Evolutionary conservation across 2,113 vertebrate genomes (phyloP).

Genomic region (Sylvilagus bachmani): DNA sequence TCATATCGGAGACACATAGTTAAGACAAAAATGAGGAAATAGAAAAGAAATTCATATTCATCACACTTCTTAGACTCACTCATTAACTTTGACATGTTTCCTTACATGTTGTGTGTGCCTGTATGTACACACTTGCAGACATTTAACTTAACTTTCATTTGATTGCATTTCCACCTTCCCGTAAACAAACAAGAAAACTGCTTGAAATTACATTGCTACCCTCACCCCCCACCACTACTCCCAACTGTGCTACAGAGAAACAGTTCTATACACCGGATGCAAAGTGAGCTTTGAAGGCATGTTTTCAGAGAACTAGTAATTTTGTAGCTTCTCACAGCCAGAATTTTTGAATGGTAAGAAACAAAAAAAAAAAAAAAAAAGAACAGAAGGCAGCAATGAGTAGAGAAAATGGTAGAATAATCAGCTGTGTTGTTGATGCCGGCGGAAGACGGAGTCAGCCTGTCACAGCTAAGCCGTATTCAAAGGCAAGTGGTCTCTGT

Average conservation of each 20-base stretch:
- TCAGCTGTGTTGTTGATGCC: slow-evolving; percentile 75
- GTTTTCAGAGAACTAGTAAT: slow-evolving; percentile 87
- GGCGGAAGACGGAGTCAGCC: not conserved
- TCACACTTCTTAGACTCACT: not conserved
- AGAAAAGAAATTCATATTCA: not conserved
- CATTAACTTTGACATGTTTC: not conserved
- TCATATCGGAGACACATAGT: not conserved
- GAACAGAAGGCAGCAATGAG: slow-evolving; percentile 82
- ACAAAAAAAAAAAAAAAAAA: slow-evolving; percentile 85
- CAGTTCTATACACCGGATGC: slow-evolving; percentile 82
- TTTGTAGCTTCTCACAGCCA: slow-evolving; percentile 85
- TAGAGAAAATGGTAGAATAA: slow-evolving; percentile 73
- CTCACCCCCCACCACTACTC: slow-evolving; percentile 21
- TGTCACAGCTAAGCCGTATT: slow-evolving; percentile 66
- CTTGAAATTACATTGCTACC: slow-evolving; percentile 67
- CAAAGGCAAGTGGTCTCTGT: slow-evolving; percentile 74
- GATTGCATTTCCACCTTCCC: slow-evolving; percentile 82
- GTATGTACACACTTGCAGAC: not conserved
- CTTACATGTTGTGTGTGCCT: not conserved
- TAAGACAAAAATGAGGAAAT: slow-evolving; percentile 26
- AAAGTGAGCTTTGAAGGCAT: slow-evolving; percentile 86
- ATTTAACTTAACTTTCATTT: slow-evolving; percentile 76
- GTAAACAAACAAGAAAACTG: slow-evolving; percentile 72
- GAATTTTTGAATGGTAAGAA: slow-evolving; percentile 79
- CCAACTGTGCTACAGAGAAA: slow-evolving; percentile 82